Percentiles rank a stretch among this genome's conserved stretches.
phyloP scores from a whole-genome alignment of 1,140 invertebrate genomes.

The Aplysia californica region DNA sequence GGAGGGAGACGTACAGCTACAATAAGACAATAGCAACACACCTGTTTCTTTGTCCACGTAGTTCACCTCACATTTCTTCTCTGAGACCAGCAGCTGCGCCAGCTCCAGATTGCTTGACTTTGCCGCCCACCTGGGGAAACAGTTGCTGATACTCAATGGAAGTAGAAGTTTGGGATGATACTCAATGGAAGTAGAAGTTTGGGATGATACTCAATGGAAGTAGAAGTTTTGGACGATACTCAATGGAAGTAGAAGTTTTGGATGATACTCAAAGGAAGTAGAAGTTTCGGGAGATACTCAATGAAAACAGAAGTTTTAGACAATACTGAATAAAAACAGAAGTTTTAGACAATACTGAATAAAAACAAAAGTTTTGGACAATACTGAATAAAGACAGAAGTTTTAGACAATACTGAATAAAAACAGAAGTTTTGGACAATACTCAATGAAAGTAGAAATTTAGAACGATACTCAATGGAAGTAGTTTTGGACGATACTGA shows the following conservation, averaged over 20 bases:
- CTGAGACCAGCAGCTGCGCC: slow-evolving; percentile 43
- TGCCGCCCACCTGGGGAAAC: slow-evolving; percentile 48
- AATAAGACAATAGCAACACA: too few relatives aligned
- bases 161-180: neutral
- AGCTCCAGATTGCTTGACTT: slow-evolving; percentile 49
- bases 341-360: too few relatives aligned
- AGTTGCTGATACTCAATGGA: neutral
- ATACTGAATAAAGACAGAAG: too few relatives aligned
- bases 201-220: too few relatives aligned
- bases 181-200: too few relatives aligned
- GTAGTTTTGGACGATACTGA: too few relatives aligned
- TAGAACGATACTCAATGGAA: too few relatives aligned
- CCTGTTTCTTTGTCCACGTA: slow-evolving; percentile 54
- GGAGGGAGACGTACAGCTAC: too few relatives aligned
- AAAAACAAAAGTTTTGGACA: too few relatives aligned
- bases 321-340: neutral
- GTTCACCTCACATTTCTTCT: slow-evolving; percentile 54
- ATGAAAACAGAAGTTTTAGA: neutral
- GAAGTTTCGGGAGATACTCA: neutral
- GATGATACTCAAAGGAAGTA: neutral
- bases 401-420: too few relatives aligned
- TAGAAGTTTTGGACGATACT: neutral
- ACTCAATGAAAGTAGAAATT: too few relatives aligned
- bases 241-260: neutral
- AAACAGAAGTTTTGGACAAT: too few relatives aligned